Conservation (phyloP, 2,888 invertebrate species). For the Syrphus vitripennis region DNA sequence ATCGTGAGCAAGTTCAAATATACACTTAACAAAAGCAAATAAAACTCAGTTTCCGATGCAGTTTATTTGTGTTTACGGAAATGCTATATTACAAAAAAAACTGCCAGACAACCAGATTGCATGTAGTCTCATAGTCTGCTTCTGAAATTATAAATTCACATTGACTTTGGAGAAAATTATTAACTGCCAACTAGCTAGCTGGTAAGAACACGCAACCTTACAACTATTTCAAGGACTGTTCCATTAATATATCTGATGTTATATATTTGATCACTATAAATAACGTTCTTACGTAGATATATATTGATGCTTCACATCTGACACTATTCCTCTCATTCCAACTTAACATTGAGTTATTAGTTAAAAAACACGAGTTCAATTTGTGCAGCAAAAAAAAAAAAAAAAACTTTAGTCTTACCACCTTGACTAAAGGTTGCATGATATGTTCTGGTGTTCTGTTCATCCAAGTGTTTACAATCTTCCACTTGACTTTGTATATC, state of each 20-base stretch:
- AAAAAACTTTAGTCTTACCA: background rate
- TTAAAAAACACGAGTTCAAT: background rate
- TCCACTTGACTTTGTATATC: constrained; percentile 51
- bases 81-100: background rate
- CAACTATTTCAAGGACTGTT: constrained; percentile 27
- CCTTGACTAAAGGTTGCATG: constrained; percentile 16
- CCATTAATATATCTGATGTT: constrained; percentile 20
- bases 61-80: constrained; percentile 5
- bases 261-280: background rate
- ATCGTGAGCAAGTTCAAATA: background rate
- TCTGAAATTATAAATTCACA: constrained; percentile 23
- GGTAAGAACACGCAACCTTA: constrained; percentile 10
- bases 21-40: background rate
- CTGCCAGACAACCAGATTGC: background rate
- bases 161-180: constrained; percentile 7
- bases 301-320: background rate
- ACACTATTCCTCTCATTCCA: background rate
- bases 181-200: background rate
- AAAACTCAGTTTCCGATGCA: background rate
- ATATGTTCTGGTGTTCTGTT: background rate
- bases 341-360: background rate
- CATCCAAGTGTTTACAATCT: constrained; percentile 18
- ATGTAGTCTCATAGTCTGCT: background rate
- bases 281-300: background rate
- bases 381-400: background rate